A percentile compares a stretch with the other conserved stretches of the same genome.
Evolutionary conservation across 2,888 invertebrate species (phyloP).

Genomic region (Trichopria drosophilae): DNA sequence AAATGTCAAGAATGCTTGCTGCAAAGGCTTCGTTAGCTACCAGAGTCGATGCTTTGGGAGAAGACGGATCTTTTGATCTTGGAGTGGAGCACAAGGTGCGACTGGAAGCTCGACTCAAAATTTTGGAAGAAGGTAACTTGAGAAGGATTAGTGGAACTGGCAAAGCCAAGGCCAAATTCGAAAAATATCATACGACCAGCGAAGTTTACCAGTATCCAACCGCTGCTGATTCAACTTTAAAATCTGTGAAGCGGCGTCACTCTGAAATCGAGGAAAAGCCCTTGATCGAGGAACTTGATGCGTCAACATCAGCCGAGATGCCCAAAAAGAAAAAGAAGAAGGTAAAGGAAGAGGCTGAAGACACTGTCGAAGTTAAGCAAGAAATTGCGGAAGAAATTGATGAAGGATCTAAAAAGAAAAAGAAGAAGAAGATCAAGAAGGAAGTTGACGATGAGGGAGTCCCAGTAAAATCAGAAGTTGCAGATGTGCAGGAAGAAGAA

Average conservation of each 20-base stretch:
- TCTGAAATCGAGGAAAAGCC: conserved; percentile 59
- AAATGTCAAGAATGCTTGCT: conserved; percentile 93
- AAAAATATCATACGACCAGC: conserved; percentile 83
- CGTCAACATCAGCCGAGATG: conserved; percentile 34
- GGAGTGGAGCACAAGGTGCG: conserved; percentile 90
- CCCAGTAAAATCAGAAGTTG: conserved; percentile 51
- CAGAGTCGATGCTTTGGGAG: conserved; percentile 94
- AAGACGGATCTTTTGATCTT: conserved; percentile 79
- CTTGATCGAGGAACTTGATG: conserved; percentile 53
- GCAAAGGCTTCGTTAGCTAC: conserved; percentile 93
- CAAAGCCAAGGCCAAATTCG: conserved; percentile 86
- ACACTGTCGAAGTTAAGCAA: conserved; percentile 8
- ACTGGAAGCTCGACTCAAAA: conserved; percentile 75
- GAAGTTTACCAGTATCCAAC: conserved; percentile 80
- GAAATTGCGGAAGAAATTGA: conserved; percentile 40
- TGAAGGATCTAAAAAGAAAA: conserved; percentile 43
- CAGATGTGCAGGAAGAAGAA: conserved; percentile 35
- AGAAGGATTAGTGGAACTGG: conserved; percentile 84
- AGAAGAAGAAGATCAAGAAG: conserved; percentile 30
- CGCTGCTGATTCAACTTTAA: conserved; percentile 81
- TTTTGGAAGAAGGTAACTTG: conserved; percentile 85
- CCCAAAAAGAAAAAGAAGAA: conserved; percentile 50
- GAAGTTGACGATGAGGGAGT: conserved; percentile 36
- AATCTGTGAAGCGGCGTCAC: conserved; percentile 66
- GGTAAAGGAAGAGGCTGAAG: conserved; percentile 19